Base-by-base conservation (phyloP, 2,113 vertebrate species). In the Varanus salvator region DNA sequence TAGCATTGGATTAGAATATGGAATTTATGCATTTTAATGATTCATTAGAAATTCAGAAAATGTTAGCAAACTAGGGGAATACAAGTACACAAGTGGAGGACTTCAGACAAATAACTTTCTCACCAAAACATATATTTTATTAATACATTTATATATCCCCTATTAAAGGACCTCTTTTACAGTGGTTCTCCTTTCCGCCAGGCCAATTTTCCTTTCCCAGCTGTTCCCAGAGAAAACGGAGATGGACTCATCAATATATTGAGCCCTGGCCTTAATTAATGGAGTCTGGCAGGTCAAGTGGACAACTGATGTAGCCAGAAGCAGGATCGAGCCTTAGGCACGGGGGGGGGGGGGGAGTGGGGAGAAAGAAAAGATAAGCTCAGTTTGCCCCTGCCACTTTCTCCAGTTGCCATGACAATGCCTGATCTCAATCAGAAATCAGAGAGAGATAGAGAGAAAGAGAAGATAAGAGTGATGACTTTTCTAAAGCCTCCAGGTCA, bases 381-480 rank as follows among this genome's bases (percentile, higher is more conserved):
- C 89, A 92, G 92, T 93, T 92, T 91, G 44, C 95, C 89, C 89
- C 94, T 97, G 96, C 96, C 97, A 97, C 96, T 97, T 97, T 97
- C 94, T 88, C 92, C 96, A 93, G 96, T 95, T 95, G 94, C 93
- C 89, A 87, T 92, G 95, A 71, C 84, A 89, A 96, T 87, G 92
- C 96, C 93, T 96, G 97, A 97, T 97, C 96, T 96, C 87, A 86
- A 84, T 85, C 87, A 87, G 87, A 87, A 94, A 95, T 96, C 92
- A 95, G 91, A 90, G 91, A 92, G 89, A 92, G 57, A 44, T 44
- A 86, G 78, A 80, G 86, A 80, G 93, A 93, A 90, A 92, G 93
- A 92, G 91, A 88, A 83, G 88, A 78, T 89, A 92, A 92, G 87
- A 91, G 84, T 74, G 80, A 60, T 90, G 92, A 97, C 94, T 93